Conservation (phyloP, 2,797 vertebrate species). For the Silurus lanzhouensis region DNA sequence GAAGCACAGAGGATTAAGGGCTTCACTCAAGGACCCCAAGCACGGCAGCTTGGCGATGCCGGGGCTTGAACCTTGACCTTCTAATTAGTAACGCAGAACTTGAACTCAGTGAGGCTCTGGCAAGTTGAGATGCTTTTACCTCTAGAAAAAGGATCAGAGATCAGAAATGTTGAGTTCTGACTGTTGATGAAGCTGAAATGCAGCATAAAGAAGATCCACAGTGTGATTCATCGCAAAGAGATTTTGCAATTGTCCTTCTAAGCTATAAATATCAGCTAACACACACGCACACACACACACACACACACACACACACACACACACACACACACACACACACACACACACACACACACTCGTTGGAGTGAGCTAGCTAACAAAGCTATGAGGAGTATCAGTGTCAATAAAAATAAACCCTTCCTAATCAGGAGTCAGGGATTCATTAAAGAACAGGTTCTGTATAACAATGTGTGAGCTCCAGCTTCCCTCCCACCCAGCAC, state of each 20-base stretch:
- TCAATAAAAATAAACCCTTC: background rate
- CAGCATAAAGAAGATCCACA: background rate
- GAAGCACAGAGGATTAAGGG: no score
- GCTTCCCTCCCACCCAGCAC: background rate
- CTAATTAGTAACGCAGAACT: no score
- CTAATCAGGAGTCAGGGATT: background rate
- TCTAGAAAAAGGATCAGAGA: background rate
- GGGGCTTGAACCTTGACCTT: no score
- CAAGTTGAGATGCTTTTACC: no score
- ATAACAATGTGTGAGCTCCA: slow-evolving; percentile 20
- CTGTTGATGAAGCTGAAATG: background rate
- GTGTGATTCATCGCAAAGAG: background rate
- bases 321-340: background rate
- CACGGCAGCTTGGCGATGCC: no score
- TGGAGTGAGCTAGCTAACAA: background rate
- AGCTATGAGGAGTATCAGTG: background rate
- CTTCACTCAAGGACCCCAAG: no score
- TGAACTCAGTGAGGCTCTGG: no score
- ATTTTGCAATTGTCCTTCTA: background rate
- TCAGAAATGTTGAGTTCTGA: no score
- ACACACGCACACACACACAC: background rate
- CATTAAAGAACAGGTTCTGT: slow-evolving; percentile 12
- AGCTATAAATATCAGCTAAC: background rate
- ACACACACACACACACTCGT: background rate
- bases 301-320: background rate